These are phyloP conservation scores for Hypanus sabinus DNA, from an alignment of 2,113 vertebrate genomes.

Conservation along the genomic window DNA sequence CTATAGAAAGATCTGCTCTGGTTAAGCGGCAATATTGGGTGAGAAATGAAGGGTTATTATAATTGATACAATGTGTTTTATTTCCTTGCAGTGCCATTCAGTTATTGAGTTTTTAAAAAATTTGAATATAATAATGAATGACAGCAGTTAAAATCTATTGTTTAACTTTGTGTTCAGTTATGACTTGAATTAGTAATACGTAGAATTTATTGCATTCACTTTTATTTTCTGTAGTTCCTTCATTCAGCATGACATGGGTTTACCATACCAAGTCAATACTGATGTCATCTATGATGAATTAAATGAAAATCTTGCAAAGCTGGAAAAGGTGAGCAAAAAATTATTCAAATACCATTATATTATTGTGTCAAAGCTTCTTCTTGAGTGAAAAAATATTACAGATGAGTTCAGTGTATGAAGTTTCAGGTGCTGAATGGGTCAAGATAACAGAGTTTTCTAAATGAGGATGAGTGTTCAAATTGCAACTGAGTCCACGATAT, in stretches of 20 bases:
- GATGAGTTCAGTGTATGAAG: neutral
- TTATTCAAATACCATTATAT: neutral
- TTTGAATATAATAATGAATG: neutral
- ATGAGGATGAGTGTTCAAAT: neutral
- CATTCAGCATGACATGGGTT: slow-evolving; percentile 45
- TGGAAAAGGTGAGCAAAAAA: slow-evolving; percentile 74
- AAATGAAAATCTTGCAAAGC: slow-evolving; percentile 72
- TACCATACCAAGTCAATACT: slow-evolving; percentile 55
- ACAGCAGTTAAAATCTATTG: neutral
- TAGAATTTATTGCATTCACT: neutral
- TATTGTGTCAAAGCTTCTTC: too few relatives aligned
- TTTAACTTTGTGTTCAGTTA: neutral
- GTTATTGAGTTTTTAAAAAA: neutral
- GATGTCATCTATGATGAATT: slow-evolving; percentile 73
- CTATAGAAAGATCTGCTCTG: too few relatives aligned
- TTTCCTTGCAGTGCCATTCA: neutral
- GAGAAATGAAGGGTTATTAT: neutral
- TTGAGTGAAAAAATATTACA: too few relatives aligned
- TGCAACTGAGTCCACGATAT: neutral
- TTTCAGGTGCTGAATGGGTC: neutral
- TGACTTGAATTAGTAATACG: neutral
- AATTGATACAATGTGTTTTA: neutral
- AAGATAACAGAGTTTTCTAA: neutral
- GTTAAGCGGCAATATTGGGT: neutral
- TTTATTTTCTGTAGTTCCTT: slow-evolving; percentile 50